These are phyloP conservation scores for Epizoanthus ramosus DNA, from an alignment of 92 coral and sea anemone genomes.

Conservation along the genomic window DNA sequence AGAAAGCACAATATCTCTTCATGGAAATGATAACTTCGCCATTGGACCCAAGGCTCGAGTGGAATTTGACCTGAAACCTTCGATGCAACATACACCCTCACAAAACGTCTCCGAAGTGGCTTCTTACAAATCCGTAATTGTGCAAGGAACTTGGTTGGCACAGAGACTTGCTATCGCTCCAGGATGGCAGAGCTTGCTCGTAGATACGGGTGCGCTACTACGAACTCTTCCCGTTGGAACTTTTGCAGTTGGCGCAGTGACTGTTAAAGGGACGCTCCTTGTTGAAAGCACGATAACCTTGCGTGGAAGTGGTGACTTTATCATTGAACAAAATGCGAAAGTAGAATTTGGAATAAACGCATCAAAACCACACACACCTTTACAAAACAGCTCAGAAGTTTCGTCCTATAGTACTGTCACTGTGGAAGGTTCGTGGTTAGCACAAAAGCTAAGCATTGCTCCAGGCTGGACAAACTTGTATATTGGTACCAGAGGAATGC, in stretches of 20 bases:
- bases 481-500: slow-evolving; percentile 2
- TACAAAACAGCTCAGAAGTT: not conserved
- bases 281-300: slow-evolving; percentile 26
- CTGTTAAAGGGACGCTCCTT: slow-evolving; percentile 41
- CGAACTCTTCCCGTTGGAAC: slow-evolving; percentile 52
- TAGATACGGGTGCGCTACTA: slow-evolving; percentile 12
- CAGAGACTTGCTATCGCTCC: slow-evolving; percentile 70
- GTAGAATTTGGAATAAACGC: slow-evolving; percentile 15
- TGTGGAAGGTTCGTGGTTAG: slow-evolving; percentile 53
- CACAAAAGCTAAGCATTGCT: slow-evolving; percentile 62
- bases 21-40: slow-evolving; percentile 65
- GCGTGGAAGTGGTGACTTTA: slow-evolving; percentile 17
- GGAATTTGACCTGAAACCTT: slow-evolving; percentile 49
- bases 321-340: slow-evolving; percentile 20
- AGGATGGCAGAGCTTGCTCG: slow-evolving; percentile 58
- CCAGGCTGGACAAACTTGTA: slow-evolving; percentile 71
- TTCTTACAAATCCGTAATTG: slow-evolving; percentile 46
- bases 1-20: slow-evolving; percentile 65
- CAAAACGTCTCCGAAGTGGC: slow-evolving; percentile 31
- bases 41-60: slow-evolving; percentile 58
- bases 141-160: slow-evolving; percentile 66
- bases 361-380: slow-evolving; percentile 12
- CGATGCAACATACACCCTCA: not conserved
- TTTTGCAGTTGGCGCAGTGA: slow-evolving; percentile 65
- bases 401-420: slow-evolving; percentile 11